Conservation (phyloP, 2,113 vertebrate genomes). For the Tauraco erythrolophus region DNA sequence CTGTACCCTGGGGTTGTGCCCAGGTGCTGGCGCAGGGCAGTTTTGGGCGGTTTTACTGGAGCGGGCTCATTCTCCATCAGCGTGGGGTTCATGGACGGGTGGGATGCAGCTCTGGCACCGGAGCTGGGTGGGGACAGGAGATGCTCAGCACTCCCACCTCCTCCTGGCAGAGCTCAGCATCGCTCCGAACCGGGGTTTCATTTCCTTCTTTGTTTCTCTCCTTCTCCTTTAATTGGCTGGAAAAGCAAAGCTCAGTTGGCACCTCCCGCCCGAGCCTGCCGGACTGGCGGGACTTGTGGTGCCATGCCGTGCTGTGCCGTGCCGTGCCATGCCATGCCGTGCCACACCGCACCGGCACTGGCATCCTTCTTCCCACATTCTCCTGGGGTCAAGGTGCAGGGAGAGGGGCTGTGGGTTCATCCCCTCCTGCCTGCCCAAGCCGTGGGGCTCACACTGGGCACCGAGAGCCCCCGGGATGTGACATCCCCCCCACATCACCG, state of each 20-base stretch:
- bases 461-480: not conserved
- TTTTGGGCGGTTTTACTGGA: fast-evolving
- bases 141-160: not conserved
- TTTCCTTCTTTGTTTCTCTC: slow-evolving; percentile 49
- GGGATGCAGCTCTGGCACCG: not conserved
- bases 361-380: not conserved
- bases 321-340: not conserved
- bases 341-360: fast-evolving
- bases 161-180: not conserved
- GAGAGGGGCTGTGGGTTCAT: fast-evolving
- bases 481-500: fast-evolving
- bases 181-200: fast-evolving
- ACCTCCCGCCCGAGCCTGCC: not conserved
- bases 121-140: not conserved
- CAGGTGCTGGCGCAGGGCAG: fast-evolving
- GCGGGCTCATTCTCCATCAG: not conserved
- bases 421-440: not conserved
- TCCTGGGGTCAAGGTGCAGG: fast-evolving
- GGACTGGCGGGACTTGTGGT: fast-evolving
- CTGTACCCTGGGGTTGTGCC: not conserved
- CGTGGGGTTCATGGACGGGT: fast-evolving
- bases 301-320: fast-evolving
- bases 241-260: slow-evolving; percentile 2
- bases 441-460: fast-evolving
- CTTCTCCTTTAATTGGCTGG: slow-evolving; percentile 40